Evolutionary conservation across 2,797 vertebrate genomes (phyloP).

Genomic region (Eulemur mongoz): DNA sequence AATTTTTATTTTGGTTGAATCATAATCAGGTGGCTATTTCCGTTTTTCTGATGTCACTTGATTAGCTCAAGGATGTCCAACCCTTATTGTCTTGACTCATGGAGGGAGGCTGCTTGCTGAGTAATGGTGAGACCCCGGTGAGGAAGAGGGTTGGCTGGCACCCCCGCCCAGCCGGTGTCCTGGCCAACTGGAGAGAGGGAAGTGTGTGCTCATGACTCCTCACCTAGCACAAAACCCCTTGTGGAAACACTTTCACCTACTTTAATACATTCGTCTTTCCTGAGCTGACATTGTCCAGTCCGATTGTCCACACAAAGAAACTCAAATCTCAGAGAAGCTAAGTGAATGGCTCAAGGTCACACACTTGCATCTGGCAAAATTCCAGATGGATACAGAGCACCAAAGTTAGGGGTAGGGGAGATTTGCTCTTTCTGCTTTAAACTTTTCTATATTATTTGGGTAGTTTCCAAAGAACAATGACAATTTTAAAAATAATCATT

Average conservation of each 20-base stretch:
- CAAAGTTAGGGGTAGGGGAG: not conserved
- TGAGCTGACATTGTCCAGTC: not conserved
- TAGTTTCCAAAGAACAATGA: not conserved
- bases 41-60: constrained; percentile 14
- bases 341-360: not conserved
- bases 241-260: not conserved
- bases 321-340: not conserved
- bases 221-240: not conserved
- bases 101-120: not conserved
- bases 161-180: not conserved
- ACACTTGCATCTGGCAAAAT: not conserved
- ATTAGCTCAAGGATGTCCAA: not conserved
- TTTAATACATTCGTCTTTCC: not conserved
- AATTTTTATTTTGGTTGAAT: constrained; percentile 22
- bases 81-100: not conserved
- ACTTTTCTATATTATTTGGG: not conserved
- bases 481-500: not conserved
- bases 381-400: not conserved
- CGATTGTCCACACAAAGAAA: not conserved
- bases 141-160: constrained; percentile 25
- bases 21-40: constrained; percentile 15
- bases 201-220: not conserved
- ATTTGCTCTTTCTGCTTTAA: not conserved
- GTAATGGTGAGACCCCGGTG: not conserved
- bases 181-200: not conserved